These are phyloP conservation scores for Anoplius nigerrimus DNA, from an alignment of 2,888 invertebrate genomes.

Conservation along the genomic window DNA sequence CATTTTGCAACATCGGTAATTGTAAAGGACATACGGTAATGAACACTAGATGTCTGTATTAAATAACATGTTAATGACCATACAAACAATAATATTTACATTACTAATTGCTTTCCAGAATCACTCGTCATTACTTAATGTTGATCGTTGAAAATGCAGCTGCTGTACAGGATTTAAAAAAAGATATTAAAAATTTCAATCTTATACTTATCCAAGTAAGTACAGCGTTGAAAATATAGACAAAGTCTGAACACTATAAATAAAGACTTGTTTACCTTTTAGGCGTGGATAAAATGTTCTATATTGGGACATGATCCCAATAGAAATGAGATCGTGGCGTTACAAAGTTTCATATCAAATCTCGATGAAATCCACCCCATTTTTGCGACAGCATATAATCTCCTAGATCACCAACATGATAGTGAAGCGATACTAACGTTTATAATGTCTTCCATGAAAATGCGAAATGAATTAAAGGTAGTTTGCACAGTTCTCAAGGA, in stretches of 20 bases:
- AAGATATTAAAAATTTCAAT: constrained; percentile 63
- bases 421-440: constrained; percentile 63
- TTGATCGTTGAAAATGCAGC: constrained; percentile 56
- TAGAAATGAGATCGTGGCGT: constrained; percentile 50
- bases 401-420: constrained; percentile 58
- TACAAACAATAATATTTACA: constrained; percentile 12
- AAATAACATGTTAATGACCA: not conserved
- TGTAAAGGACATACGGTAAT: constrained; percentile 68
- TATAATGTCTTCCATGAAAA: constrained; percentile 58
- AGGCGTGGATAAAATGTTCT: constrained; percentile 71
- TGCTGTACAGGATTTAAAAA: constrained; percentile 55
- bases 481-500: too few species aligned
- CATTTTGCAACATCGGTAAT: constrained; percentile 68
- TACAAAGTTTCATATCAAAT: constrained; percentile 60
- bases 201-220: constrained; percentile 65
- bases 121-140: constrained; percentile 62
- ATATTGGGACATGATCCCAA: constrained; percentile 57
- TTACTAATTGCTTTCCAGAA: constrained; percentile 51
- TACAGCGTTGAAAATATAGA: constrained; percentile 13
- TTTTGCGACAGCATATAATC: constrained; percentile 53
- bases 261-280: constrained; percentile 16
- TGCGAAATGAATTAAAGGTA: constrained; percentile 59
- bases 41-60: not conserved
- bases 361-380: constrained; percentile 61
- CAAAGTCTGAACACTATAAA: constrained; percentile 1